These are phyloP conservation scores for Andrena dorsata DNA, from an alignment of 2,888 invertebrate genomes.

Conservation along the genomic window DNA sequence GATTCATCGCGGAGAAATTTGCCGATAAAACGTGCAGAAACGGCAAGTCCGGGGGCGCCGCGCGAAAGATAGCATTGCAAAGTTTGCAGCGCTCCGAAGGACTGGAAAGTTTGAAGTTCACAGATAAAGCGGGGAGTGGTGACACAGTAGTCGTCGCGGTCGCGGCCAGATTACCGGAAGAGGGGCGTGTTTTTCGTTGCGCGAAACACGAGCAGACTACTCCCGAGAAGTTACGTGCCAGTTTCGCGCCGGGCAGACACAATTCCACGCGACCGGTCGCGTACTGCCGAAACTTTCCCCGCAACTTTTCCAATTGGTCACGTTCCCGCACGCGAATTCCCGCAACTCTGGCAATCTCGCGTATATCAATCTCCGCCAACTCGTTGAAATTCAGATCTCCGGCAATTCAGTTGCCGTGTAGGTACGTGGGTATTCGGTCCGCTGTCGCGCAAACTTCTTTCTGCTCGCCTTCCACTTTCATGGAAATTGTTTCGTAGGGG, in stretches of 20 bases:
- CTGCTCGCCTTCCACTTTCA: background rate
- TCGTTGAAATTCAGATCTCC: constrained; percentile 37
- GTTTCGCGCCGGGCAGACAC: constrained; percentile 42
- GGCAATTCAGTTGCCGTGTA: constrained; percentile 20
- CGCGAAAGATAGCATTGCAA: background rate
- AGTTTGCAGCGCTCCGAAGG: constrained; percentile 15
- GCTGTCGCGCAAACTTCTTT: background rate
- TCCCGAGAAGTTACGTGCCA: constrained; percentile 52
- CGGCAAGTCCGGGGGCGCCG: background rate
- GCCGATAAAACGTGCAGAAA: no score
- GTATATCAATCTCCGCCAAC: constrained; percentile 4
- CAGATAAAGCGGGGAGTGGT: constrained; percentile 22
- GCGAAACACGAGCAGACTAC: constrained; percentile 31
- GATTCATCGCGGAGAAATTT: no score
- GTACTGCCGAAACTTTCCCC: constrained; percentile 26
- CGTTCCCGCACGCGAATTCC: constrained; percentile 27
- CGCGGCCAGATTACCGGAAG: constrained; percentile 27
- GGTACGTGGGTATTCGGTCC: background rate
- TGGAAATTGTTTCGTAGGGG: no score
- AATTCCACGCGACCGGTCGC: constrained; percentile 30
- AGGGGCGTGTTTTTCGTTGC: constrained; percentile 27
- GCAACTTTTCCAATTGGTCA: constrained; percentile 49
- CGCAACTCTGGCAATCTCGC: constrained; percentile 14
- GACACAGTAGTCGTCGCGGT: constrained; percentile 17
- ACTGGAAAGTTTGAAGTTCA: constrained; percentile 16